A percentile compares a stretch with the other conserved stretches of the same genome.
phyloP scores from a whole-genome alignment of 2,797 vertebrate genomes.

The Aplochiton taeniatus region DNA sequence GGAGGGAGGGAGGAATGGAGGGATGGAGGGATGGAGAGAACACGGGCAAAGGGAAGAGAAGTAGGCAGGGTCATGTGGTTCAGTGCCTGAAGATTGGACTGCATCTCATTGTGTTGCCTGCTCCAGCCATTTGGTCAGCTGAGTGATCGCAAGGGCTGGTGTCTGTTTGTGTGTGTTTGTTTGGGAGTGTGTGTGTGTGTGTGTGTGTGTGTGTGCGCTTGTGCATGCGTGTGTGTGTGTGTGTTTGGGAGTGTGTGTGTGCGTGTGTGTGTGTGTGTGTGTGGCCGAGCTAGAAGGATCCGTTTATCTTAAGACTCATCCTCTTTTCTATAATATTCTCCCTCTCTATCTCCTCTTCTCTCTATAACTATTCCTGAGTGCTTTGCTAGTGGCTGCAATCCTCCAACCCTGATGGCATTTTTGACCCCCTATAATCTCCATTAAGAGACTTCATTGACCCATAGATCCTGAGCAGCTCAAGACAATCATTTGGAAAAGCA shows the following conservation, averaged over 20 bases:
- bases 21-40: too few species aligned
- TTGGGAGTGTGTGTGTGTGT: background rate
- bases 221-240: background rate
- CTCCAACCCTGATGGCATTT: too few species aligned
- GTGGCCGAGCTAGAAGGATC: background rate
- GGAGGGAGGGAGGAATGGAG: background rate
- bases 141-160: background rate
- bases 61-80: background rate
- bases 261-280: constrained; percentile 7
- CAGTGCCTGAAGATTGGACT: background rate
- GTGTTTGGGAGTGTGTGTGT: background rate
- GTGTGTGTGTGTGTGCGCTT: constrained; percentile 3
- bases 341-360: too few species aligned
- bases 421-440: too few species aligned
- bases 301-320: too few species aligned
- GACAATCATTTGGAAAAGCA: too few species aligned
- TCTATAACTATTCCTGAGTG: too few species aligned
- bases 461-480: too few species aligned
- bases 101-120: background rate
- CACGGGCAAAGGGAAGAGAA: background rate
- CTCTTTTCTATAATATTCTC: too few species aligned
- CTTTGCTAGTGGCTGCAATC: too few species aligned
- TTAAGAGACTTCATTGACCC: too few species aligned
- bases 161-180: background rate
- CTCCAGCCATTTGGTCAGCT: background rate